phyloP scores from a whole-genome alignment of 1,140 invertebrate genomes.

The Zaprionus lachaisei region DNA sequence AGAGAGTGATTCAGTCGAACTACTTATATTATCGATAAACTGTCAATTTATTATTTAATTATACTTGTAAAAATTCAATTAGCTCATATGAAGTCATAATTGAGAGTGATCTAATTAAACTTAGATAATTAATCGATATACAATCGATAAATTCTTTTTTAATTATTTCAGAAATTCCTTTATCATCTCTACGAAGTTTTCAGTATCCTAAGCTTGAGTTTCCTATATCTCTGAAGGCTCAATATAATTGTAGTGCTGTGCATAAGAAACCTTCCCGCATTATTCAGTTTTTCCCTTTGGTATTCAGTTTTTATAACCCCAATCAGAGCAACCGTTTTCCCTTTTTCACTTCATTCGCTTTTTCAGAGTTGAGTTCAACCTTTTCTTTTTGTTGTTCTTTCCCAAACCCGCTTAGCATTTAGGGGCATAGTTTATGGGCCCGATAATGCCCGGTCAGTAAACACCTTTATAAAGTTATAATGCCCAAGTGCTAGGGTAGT shows the following conservation, averaged over 20 bases:
- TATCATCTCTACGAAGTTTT: neutral
- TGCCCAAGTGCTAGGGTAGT: constrained; percentile 35
- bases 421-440: constrained; percentile 13
- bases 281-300: neutral
- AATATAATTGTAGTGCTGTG: no score
- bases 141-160: neutral
- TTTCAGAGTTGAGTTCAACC: neutral
- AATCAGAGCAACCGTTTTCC: neutral
- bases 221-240: no score
- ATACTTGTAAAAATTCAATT: no score
- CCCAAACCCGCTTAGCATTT: neutral
- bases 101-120: no score
- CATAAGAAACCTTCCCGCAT: neutral
- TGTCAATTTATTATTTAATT: no score
- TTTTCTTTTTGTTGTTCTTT: neutral
- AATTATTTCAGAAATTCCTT: neutral
- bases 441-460: constrained; percentile 22
- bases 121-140: no score
- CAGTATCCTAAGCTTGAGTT: neutral
- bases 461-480: constrained; percentile 29
- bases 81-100: no score
- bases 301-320: constrained; percentile 3
- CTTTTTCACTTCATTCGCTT: neutral
- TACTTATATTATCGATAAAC: no score
- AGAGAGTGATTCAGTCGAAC: no score